Conservation (phyloP, 2,888 invertebrate species). For the Cephus rjabovi region DNA sequence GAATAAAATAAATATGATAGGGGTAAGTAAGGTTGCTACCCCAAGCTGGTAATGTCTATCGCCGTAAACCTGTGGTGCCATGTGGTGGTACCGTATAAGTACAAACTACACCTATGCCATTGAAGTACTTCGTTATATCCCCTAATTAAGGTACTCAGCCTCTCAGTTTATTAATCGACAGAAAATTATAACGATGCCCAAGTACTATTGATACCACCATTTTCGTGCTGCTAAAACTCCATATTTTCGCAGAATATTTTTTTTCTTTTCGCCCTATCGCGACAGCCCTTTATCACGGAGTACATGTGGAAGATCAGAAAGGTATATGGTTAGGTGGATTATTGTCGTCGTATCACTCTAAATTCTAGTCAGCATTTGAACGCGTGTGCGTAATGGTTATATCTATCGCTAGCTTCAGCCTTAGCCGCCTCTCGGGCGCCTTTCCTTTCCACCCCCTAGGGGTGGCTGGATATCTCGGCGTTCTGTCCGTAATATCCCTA, state of each 20-base stretch:
- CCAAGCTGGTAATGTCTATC: neutral
- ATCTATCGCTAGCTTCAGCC: constrained; percentile 55
- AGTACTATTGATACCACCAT: neutral
- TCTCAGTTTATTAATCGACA: neutral
- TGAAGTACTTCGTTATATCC: neutral
- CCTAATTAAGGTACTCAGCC: neutral
- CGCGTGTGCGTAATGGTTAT: constrained; percentile 54
- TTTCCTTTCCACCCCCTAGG: constrained; percentile 34
- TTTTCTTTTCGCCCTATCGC: neutral
- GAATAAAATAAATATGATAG: neutral
- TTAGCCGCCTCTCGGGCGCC: constrained; percentile 35
- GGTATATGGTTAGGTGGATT: neutral
- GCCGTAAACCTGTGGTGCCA: neutral
- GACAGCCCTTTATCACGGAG: neutral
- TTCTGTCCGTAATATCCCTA: constrained; percentile 64
- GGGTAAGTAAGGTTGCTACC: neutral
- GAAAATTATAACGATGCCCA: neutral
- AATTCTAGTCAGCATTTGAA: constrained; percentile 48
- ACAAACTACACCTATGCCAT: neutral
- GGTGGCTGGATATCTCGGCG: constrained; percentile 61
- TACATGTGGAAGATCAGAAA: neutral
- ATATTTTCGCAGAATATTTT: neutral
- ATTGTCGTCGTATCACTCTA: constrained; percentile 26
- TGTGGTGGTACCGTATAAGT: neutral
- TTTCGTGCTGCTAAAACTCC: neutral